Percentiles rank a stretch among this genome's conserved stretches.
Conservation (phyloP, 2,888 invertebrate species). For the Conops quadrifasciatus region DNA sequence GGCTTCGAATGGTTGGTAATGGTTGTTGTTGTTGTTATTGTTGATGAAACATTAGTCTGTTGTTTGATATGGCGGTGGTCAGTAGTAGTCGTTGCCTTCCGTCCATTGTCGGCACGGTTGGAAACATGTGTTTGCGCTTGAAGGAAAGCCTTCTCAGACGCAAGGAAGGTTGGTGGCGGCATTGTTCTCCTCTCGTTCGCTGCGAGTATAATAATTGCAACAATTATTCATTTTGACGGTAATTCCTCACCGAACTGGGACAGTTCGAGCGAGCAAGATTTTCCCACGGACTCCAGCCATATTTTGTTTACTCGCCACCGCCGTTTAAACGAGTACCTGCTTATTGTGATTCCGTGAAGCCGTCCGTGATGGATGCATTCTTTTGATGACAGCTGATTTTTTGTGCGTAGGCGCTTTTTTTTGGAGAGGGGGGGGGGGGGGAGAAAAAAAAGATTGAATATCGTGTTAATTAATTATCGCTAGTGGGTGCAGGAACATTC, state of each 20-base stretch:
- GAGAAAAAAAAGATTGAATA: no score
- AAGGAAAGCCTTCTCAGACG: no score
- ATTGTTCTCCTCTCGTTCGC: not conserved
- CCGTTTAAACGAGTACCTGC: no score
- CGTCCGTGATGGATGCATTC: no score
- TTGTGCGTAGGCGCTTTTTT: no score
- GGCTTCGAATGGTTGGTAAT: constrained; percentile 9
- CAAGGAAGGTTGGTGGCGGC: not conserved
- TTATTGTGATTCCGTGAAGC: no score
- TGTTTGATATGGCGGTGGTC: not conserved
- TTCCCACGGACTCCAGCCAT: not conserved
- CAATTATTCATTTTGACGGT: constrained; percentile 27
- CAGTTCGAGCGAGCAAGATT: not conserved
- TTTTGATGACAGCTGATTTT: no score
- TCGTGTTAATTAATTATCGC: no score
- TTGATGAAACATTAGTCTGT: not conserved
- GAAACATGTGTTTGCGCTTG: not conserved
- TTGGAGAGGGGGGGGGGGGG: no score
- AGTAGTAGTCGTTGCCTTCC: constrained; percentile 4
- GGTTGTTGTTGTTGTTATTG: not conserved
- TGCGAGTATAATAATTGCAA: constrained; percentile 10
- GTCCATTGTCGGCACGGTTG: constrained; percentile 3
- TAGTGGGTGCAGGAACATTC: no score
- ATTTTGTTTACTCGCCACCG: no score
- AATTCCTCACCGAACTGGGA: constrained; percentile 15